Base-by-base conservation (phyloP, 1,140 invertebrate species). In the Coptotermes formosanus region DNA sequence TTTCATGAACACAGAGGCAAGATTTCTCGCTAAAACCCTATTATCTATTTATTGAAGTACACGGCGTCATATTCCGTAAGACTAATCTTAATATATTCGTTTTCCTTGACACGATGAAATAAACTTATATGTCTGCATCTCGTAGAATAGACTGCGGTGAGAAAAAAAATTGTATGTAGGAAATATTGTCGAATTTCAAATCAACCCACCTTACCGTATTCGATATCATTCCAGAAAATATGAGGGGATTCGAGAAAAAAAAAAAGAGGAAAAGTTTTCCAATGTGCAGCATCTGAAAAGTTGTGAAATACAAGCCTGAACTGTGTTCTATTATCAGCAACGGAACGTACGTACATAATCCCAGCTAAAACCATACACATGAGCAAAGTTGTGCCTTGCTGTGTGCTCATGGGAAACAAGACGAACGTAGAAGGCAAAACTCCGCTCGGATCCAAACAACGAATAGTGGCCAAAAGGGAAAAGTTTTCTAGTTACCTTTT, bases 401-500 rank as follows among this genome's bases (percentile, higher is more conserved):
- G 8, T 2, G 25, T 75, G 14, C 64, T 75, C 64, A 7, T 75
- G 64, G 64, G 64, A 75, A 16, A 30, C 25, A 8, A 14, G n/a
- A 6, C n/a, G n/a, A 2, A 30, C n/a, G 64, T 30, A 25, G 64
- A 30, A 30, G 14, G 3, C 64, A 75, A 75, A 11, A 30, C 64
- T 75, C 64, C 30, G 0, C 25, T n/a, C 8, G 14, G n/a, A 30
- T 75, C 25, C 25, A 75, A 75, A 75, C 38, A 75, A 3, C 64
- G 25, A 75, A 75, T 16, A 30, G 25, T 64, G 64, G 9, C 11
- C 4, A 75, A 30, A 75, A 30, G 25, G n/a, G 64, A 75, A 75
- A 75, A 75, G 64, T 75, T 75, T 30, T 75, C 64, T 75, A 75
- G 64, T 75, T 75, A 75, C 64, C n/a, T 75, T 75, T 75, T 75